These are phyloP conservation scores for Nipponacmea schrenckii DNA, from an alignment of 2,888 invertebrate species.

Conservation along the genomic window DNA sequence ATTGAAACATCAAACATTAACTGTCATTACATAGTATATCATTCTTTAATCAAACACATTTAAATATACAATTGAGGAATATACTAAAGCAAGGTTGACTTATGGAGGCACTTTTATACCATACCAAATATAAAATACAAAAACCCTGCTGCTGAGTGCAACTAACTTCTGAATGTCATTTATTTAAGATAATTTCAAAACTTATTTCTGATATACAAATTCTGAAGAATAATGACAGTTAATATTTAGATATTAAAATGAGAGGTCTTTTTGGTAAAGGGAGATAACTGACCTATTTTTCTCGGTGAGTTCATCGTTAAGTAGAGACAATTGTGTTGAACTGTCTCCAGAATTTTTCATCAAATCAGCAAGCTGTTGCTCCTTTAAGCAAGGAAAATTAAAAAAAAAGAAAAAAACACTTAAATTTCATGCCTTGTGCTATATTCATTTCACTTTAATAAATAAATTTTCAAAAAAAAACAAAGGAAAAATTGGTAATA, in stretches of 20 bases:
- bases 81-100: no score
- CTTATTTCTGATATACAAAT: not conserved
- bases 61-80: no score
- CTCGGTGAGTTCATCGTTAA: conserved; percentile 64
- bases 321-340: conserved; percentile 62
- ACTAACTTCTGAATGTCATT: no score
- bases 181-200: no score
- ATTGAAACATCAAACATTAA: no score
- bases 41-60: no score
- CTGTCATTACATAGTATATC: no score
- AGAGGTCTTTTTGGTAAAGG: not conserved
- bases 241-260: no score
- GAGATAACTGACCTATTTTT: conserved; percentile 63
- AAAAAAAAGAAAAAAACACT: conserved; percentile 29
- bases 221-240: not conserved
- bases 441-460: not conserved
- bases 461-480: not conserved
- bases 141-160: no score
- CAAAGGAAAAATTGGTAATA: not conserved
- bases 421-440: conserved; percentile 4
- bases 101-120: no score
- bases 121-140: no score
- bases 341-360: conserved; percentile 67
- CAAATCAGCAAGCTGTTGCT: conserved; percentile 62
- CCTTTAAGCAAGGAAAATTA: conserved; percentile 47